A percentile compares a stretch with the other conserved stretches of the same genome.
Conservation (phyloP, 2,888 invertebrate species). For the Trichacis sp. region DNA sequence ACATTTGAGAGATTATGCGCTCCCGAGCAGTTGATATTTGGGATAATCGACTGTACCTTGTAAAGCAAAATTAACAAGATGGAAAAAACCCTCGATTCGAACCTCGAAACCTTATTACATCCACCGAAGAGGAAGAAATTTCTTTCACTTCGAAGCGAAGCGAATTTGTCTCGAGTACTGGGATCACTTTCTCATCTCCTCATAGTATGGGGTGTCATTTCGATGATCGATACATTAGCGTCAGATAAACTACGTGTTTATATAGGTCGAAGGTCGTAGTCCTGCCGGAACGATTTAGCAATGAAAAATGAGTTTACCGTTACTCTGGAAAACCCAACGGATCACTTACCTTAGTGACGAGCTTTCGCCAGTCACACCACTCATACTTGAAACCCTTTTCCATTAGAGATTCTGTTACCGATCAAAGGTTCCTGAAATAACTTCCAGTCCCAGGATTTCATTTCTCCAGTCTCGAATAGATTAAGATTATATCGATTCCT, state of each 20-base stretch:
- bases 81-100: too few relatives aligned
- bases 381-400: constrained; percentile 34
- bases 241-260: constrained; percentile 39
- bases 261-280: constrained; percentile 44
- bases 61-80: too few relatives aligned
- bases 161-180: constrained; percentile 21
- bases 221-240: constrained; percentile 43
- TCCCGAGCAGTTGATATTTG: too few relatives aligned
- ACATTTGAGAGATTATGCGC: too few relatives aligned
- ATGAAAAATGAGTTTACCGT: constrained; percentile 55
- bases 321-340: constrained; percentile 38
- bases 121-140: too few relatives aligned
- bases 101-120: too few relatives aligned
- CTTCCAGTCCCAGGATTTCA: constrained; percentile 25
- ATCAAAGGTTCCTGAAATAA: constrained; percentile 30
- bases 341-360: constrained; percentile 43
- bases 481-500: constrained; percentile 26
- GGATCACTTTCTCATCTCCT: constrained; percentile 14
- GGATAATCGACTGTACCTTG: too few relatives aligned
- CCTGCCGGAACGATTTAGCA: constrained; percentile 30
- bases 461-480: constrained; percentile 26
- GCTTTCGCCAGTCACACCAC: constrained; percentile 16
- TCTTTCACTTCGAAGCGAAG: neutral
- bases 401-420: constrained; percentile 34
- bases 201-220: constrained; percentile 22